A percentile compares a stretch with the other conserved stretches of the same genome.
Conservation (phyloP, 2,888 invertebrate species). For the Sinodicranocentrus sp. region DNA sequence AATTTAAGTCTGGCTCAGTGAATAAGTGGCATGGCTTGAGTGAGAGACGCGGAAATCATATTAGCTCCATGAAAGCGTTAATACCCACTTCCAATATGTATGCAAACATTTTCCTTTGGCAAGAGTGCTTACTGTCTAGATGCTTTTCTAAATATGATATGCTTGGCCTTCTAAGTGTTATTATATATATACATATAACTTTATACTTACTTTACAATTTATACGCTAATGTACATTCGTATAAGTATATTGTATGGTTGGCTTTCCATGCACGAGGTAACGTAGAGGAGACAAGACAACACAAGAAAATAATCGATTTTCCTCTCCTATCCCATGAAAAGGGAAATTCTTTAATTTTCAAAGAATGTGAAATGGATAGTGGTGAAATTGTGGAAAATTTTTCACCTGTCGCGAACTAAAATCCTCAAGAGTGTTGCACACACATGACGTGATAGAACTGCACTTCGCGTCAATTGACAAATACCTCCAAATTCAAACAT, state of each 20-base stretch:
- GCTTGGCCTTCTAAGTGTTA: background rate
- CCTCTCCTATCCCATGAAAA: conserved; percentile 14
- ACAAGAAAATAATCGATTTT: conserved; percentile 54
- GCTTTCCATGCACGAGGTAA: no score
- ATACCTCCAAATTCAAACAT: conserved; percentile 11
- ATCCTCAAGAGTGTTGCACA: no score
- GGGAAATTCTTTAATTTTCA: conserved; percentile 45
- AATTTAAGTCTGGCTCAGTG: conserved; percentile 3
- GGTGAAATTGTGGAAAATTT: background rate
- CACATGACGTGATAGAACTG: conserved; percentile 16
- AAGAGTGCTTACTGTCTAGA: no score
- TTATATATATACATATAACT: background rate
- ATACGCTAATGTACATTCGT: no score
- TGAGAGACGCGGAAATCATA: conserved; percentile 22
- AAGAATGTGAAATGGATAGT: background rate
- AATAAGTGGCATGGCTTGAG: background rate
- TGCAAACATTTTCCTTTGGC: background rate
- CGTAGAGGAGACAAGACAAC: conserved; percentile 7
- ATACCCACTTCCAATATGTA: conserved; percentile 8
- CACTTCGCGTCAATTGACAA: conserved; percentile 48
- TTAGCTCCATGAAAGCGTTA: conserved; percentile 37
- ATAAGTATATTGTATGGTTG: no score
- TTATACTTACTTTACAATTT: no score
- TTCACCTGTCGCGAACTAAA: background rate
- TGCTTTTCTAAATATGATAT: no score